Evolutionary conservation across 2,797 vertebrate genomes (phyloP).

Genomic region (Salmo trutta): DNA sequence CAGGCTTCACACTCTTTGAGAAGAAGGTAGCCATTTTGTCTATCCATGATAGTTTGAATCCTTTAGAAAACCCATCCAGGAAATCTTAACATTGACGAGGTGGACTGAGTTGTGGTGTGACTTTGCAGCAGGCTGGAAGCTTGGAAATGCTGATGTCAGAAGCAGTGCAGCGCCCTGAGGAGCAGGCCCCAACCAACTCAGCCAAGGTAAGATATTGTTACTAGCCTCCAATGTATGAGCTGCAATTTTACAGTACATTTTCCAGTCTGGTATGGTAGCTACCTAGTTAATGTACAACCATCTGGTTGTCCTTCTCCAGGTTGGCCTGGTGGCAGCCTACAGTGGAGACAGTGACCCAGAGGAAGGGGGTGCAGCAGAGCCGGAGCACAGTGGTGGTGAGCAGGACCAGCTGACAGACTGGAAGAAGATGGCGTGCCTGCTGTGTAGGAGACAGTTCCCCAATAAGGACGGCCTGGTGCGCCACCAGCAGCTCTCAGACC

Average conservation of each 20-base stretch:
- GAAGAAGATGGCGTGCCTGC: constrained; percentile 93
- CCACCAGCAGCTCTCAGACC: constrained; percentile 95
- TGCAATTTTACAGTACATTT: not conserved
- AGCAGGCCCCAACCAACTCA: constrained; percentile 73
- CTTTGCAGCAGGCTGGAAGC: constrained; percentile 75
- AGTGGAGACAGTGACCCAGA: constrained; percentile 97
- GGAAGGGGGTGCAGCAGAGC: constrained; percentile 79
- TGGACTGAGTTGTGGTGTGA: not conserved
- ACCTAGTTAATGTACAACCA: not conserved
- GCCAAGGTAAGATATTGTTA: constrained; percentile 79
- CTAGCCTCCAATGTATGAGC: not conserved
- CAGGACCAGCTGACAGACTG: constrained; percentile 92
- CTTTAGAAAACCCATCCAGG: not conserved
- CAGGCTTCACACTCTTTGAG: constrained; percentile 94
- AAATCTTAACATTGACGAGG: not conserved
- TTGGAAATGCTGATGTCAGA: constrained; percentile 90
- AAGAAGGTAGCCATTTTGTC: constrained; percentile 84
- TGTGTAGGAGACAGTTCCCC: constrained; percentile 97
- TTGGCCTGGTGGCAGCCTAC: constrained; percentile 94
- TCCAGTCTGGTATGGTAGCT: not conserved
- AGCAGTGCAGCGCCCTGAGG: constrained; percentile 79
- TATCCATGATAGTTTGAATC: not conserved
- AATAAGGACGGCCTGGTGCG: constrained; percentile 90
- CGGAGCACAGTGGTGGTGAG: constrained; percentile 71
- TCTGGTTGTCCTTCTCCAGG: constrained; percentile 61